Evolutionary conservation across 1,140 invertebrate species (phyloP), one percentile per base, ranked within the genome.

Genomic region (Tribolium castaneum): DNA sequence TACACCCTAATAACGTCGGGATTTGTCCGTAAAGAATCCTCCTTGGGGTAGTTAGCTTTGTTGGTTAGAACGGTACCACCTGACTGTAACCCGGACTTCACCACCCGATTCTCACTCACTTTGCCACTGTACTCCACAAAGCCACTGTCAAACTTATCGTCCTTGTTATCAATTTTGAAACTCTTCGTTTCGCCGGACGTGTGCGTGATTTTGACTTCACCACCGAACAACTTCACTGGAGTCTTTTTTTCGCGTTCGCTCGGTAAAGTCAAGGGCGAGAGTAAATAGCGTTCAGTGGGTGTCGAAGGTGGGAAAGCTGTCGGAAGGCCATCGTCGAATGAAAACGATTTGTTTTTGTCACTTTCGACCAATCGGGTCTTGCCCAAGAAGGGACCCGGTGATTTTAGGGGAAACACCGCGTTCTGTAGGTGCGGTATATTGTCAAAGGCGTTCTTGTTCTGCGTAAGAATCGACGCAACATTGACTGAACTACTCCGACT

Each of bases 331-430:
- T 83, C 83, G 52, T 87, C 86, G 73, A 85, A 86, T 0, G 86
- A 87, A 76, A 87, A 86, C 30, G 86, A 86, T 73, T 86, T 86
- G 12, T 30, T 80, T 77, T 87, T 86, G 72, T 86, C 87, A 12
- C 84, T 86, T 66, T 94, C 93, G n/a, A 95, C 92, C 19, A 95
- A 86, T 30, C 93, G 89, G 6, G 94, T 95, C 80, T 93, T 94
- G 1, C 94, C 94, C 12, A 95, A 87, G 76, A 95, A 87, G 0
- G 95, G 94, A 0, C 94, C 94, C 0, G 94, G 94, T 6, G 94
- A 95, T 6, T 93, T 92, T 6, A 94, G 85, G 0, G 93, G 89
- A 75, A 90, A 89, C 7, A 88, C 75, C 3, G 85, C 82, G 22
- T 82, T 85, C 73, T 88, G 88, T 39, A 84, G 79, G 54, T 83